phyloP scores from a whole-genome alignment of 2,888 invertebrate genomes.

The Sussaba pulchella region DNA sequence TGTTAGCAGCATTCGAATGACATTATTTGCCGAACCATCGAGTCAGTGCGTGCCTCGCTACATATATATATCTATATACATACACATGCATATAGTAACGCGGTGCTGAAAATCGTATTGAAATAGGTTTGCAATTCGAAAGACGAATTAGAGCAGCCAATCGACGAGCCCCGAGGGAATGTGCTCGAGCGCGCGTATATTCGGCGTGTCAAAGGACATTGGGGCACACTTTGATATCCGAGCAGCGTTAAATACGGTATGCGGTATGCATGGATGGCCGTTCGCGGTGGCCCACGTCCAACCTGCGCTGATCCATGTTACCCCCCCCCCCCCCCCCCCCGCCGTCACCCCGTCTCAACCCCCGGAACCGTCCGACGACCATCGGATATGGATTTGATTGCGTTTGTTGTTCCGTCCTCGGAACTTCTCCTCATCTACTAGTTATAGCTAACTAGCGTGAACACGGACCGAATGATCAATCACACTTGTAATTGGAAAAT shows the following conservation, averaged over 20 bases:
- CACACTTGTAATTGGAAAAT: slow-evolving; percentile 26
- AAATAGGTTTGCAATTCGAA: slow-evolving; percentile 11
- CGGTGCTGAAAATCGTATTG: slow-evolving; percentile 17
- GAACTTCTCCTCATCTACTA: slow-evolving; percentile 16
- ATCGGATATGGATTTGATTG: slow-evolving; percentile 44
- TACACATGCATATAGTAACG: no score
- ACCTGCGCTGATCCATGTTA: neutral
- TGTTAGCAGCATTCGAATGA: no score
- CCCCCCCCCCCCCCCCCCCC: no score
- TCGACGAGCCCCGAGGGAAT: slow-evolving; percentile 13
- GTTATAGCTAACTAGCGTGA: slow-evolving; percentile 23
- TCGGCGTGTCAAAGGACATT: slow-evolving; percentile 27
- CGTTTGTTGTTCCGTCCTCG: slow-evolving; percentile 28
- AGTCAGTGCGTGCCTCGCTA: no score
- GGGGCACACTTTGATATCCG: slow-evolving; percentile 36
- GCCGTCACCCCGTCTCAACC: neutral
- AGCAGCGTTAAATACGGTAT: slow-evolving; percentile 30
- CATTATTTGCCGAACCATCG: no score
- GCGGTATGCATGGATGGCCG: slow-evolving; percentile 12
- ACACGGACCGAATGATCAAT: slow-evolving; percentile 36
- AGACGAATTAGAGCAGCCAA: slow-evolving; percentile 25
- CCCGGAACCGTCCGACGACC: slow-evolving; percentile 7
- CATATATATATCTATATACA: no score
- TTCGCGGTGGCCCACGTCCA: neutral
- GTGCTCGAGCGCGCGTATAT: neutral